phyloP scores from a whole-genome alignment of 2,113 vertebrate genomes.

The Halichoerus grypus region DNA sequence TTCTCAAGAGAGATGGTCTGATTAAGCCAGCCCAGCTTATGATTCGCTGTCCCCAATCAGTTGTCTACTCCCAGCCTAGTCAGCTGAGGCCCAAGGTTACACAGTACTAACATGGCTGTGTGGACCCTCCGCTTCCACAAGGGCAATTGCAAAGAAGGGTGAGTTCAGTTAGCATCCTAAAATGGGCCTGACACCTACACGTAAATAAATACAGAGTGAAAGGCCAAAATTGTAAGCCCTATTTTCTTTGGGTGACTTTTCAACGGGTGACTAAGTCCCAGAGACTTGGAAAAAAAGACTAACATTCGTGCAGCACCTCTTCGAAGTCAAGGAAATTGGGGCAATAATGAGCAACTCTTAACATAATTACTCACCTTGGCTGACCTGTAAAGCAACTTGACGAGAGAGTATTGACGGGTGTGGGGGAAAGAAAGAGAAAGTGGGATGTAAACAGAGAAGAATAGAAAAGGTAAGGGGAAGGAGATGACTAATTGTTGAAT shows the following conservation, averaged over 20 bases:
- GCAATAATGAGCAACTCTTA: slow-evolving; percentile 51
- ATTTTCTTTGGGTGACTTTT: slow-evolving; percentile 67
- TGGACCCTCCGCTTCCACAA: background rate
- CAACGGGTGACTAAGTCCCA: slow-evolving; percentile 49
- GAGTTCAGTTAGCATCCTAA: slow-evolving; percentile 17
- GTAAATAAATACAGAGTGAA: slow-evolving; percentile 43
- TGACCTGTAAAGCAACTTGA: slow-evolving; percentile 49
- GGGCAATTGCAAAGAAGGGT: slow-evolving; percentile 42
- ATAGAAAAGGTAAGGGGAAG: background rate
- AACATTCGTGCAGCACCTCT: slow-evolving; percentile 33
- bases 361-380: slow-evolving; percentile 33
- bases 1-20: slow-evolving; percentile 9
- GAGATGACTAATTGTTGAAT: background rate
- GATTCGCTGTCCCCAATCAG: background rate
- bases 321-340: slow-evolving; percentile 60
- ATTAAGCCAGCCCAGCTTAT: background rate
- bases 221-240: slow-evolving; percentile 8
- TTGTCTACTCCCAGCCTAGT: background rate
- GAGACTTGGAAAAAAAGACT: slow-evolving; percentile 49
- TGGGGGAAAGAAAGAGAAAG: background rate
- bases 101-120: background rate
- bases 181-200: slow-evolving; percentile 4
- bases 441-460: background rate
- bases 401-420: background rate
- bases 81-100: slow-evolving; percentile 50